Conservation (phyloP, 2,797 vertebrate genomes). For the Pelodytes ibericus region DNA sequence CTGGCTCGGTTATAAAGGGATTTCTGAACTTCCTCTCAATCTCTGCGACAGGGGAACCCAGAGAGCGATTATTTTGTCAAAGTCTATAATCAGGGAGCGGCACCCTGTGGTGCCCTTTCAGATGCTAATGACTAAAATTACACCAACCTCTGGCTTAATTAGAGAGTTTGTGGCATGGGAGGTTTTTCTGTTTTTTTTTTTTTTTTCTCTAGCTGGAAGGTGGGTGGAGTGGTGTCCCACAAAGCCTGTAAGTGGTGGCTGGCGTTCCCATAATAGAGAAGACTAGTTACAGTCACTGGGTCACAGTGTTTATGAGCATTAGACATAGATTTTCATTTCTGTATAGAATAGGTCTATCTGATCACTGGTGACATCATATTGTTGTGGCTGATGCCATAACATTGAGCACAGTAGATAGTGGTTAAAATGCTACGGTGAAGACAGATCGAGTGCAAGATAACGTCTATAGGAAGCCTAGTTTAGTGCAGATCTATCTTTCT, state of each 20-base stretch:
- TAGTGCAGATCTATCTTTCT: no score
- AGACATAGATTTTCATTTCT: no score
- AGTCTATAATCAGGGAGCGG: neutral
- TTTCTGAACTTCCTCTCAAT: conserved; percentile 17
- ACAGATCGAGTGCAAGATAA: no score
- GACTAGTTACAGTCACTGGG: neutral
- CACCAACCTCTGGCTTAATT: conserved; percentile 19
- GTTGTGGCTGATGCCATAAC: no score
- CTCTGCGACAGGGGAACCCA: neutral
- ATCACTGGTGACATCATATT: no score
- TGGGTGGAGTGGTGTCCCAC: conserved; percentile 22
- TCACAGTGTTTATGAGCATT: neutral
- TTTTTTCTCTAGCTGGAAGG: neutral
- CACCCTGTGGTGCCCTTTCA: neutral
- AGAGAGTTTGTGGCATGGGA: neutral
- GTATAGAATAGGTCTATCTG: no score
- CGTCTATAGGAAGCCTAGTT: no score
- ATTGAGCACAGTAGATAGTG: no score
- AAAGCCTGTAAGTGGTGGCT: neutral
- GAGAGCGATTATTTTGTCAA: neutral
- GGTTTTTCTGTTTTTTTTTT: neutral
- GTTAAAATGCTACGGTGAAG: no score
- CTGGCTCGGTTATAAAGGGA: conserved; percentile 32
- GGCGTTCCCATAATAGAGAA: neutral
- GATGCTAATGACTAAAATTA: conserved; percentile 6